A percentile compares a stretch with the other conserved stretches of the same genome.
Evolutionary conservation across 1,140 invertebrate species (phyloP).

Genomic region (Bombus confusus): DNA sequence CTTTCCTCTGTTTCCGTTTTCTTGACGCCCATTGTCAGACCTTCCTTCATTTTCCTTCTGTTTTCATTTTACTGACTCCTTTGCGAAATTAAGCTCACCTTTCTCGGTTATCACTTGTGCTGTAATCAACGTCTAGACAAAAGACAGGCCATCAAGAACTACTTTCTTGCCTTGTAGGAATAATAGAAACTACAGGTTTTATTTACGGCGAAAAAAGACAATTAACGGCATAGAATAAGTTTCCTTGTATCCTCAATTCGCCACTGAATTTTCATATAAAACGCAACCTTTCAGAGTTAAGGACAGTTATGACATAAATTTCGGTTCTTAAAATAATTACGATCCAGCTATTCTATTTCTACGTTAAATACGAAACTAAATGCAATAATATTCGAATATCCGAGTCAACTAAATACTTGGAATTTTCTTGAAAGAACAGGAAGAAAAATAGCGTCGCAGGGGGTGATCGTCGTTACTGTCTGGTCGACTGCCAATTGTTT

Average conservation of each 20-base stretch:
- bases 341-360: neutral
- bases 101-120: neutral
- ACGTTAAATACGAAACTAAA: neutral
- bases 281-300: too few relatives aligned
- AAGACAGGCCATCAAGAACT: too few relatives aligned
- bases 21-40: neutral
- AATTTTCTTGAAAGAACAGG: neutral
- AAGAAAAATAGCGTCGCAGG: too few relatives aligned
- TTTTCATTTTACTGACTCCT: neutral
- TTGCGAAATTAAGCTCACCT: slow-evolving; percentile 22
- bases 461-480: neutral
- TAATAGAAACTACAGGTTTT: neutral
- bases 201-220: too few relatives aligned
- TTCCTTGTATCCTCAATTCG: neutral
- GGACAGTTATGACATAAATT: too few relatives aligned
- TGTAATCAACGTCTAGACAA: slow-evolving; percentile 25
- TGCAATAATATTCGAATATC: neutral
- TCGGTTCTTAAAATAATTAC: too few relatives aligned
- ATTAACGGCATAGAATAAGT: too few relatives aligned
- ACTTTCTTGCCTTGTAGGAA: neutral
- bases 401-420: neutral
- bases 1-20: neutral
- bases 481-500: slow-evolving; percentile 52
- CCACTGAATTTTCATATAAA: too few relatives aligned
- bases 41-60: neutral